Percentiles rank a stretch among this genome's conserved stretches.
Evolutionary conservation across 2,888 invertebrate genomes (phyloP).

Genomic region (Orthosia cruda): DNA sequence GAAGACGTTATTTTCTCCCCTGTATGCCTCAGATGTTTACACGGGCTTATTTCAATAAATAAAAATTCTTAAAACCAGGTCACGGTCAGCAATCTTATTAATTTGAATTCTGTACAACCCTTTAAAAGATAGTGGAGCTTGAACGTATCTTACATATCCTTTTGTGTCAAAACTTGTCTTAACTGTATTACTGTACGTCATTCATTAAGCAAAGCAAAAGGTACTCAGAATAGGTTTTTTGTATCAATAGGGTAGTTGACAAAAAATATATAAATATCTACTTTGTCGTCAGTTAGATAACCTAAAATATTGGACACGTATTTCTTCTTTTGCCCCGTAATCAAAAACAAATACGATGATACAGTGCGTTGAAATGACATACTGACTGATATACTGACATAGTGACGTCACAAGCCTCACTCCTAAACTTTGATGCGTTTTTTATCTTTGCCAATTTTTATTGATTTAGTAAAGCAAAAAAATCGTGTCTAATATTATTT

Average conservation of each 20-base stretch:
- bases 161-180: conserved; percentile 14
- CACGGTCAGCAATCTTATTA: conserved; percentile 21
- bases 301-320: too few relatives aligned
- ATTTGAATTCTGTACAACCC: conserved; percentile 28
- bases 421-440: too few relatives aligned
- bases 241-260: neutral
- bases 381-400: too few relatives aligned
- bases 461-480: too few relatives aligned
- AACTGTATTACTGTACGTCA: neutral
- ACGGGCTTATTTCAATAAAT: neutral
- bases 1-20: conserved; percentile 10
- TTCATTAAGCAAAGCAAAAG: neutral
- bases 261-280: too few relatives aligned
- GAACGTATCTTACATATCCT: conserved; percentile 1
- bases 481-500: too few relatives aligned
- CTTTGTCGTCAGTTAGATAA: too few relatives aligned
- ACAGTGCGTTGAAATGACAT: too few relatives aligned
- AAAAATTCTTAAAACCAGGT: conserved; percentile 25
- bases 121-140: conserved; percentile 12
- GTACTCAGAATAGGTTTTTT: conserved; percentile 9
- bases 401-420: too few relatives aligned
- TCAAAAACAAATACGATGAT: too few relatives aligned
- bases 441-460: too few relatives aligned
- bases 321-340: too few relatives aligned
- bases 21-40: conserved; percentile 3